Evolutionary conservation across 1,140 invertebrate genomes (phyloP), one percentile per base, ranked within the genome.

Genomic region (Portunus trituberculatus): DNA sequence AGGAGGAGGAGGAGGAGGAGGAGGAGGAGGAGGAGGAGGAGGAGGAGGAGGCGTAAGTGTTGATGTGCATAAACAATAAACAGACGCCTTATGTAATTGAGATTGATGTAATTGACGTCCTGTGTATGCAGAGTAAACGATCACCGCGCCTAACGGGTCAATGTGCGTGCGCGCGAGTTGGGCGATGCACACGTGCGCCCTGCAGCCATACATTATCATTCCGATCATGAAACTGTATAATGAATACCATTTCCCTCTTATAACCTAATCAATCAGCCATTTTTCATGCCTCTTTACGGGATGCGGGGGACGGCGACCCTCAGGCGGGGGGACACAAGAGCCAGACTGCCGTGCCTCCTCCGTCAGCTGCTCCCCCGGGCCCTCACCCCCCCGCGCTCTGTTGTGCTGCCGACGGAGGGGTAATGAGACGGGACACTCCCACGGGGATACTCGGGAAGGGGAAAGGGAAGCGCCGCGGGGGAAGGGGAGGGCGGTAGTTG

Each of bases 221-320:
- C 67, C 67, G 67, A 76, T 76, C 67, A 76, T 76, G 67, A 76
- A 76, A 76, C 20, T 91, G 46, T 91, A 91, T 91, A 91, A 91
- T 91, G 89, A 91, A 91, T 91, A 91, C 46, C n/a, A 91, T 91
- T 89, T 91, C 89, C 45, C 46, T 32, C 31, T 52, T 91, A 91
- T 91, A 91, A 91, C 89, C 89, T 91, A 91, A 91, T 91, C 89
- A 45, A 91, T 91, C 89, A 91, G 28, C 46, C 84, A 87, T 91
- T 91, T 91, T 91, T 59, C 89, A 91, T 91, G 89, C 89, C 25
- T 28, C 45, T 32, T 59, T 91, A 46, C 89, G 45, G 16, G n/a
- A 2, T 6, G 31, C 84, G 28, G 12, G n/a, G 16, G 31, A 12
- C 28, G 16, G n/a, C 31, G 31, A 39, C 84, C 31, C 48, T 28